Evolutionary conservation across 2,888 invertebrate species (phyloP), one percentile per base, ranked within the genome.

Genomic region (Pyrgus malvae): DNA sequence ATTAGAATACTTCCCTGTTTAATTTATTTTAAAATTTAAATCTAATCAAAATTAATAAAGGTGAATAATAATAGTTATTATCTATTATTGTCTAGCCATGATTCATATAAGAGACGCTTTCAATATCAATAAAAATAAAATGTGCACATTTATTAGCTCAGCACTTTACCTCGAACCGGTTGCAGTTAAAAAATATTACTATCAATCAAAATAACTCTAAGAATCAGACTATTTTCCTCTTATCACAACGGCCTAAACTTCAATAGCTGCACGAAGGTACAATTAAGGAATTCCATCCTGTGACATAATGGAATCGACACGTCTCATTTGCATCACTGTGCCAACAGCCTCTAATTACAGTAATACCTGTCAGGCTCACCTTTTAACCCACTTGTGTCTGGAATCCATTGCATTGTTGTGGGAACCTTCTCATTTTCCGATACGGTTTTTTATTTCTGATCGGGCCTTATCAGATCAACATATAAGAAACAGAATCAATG

Each of bases 341-440:
- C 73, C 72, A 70, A 73, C 74, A 69, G 72, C 70, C 76, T 78
- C 75, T 84, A 84, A 87, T 86, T 85, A 80, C 81, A 76, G 78
- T 80, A 81, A 83, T 80, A 80, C 71, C 74, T 76, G 79, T 61
- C 76, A 76, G 76, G 71, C 75, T 87, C 87, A 88, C 88, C 87
- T 86, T 88, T 86, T 87, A 88, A 88, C 88, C 89, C 74, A 88
- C 74, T 86, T 87, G 83, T 69, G 68, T 76, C 72, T 79, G 78
- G 81, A 85, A 83, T 80, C 87, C 85, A 74, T 70, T 64, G 76
- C 78, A 85, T 86, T 88, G 86, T 87, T 76, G 72, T 70, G 64
- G 31, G 31, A 31, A 11, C 33, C 25, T 31, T 45, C 33, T 41
- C 46, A 54, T 41, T 41, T 31, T 19, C 23, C 54, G 46, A 35